Evolutionary conservation across 1,140 invertebrate species (phyloP).

Genomic region (Conus ventricosus): DNA sequence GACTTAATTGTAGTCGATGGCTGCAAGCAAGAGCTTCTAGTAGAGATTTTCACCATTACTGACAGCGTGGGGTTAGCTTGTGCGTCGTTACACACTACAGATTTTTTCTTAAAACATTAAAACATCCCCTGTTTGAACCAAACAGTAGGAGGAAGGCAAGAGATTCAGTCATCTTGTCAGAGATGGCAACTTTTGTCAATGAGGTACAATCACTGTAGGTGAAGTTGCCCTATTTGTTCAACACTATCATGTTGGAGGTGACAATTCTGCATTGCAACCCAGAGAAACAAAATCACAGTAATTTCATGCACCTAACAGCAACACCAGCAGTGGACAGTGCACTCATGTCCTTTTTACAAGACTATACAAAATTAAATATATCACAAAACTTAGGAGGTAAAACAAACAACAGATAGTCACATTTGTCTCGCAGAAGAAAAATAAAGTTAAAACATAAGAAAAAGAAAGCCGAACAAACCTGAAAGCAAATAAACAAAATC

Average conservation of each 20-base stretch:
- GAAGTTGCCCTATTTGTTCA: background rate
- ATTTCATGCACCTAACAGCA: background rate
- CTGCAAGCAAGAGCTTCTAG: no score
- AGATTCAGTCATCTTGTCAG: background rate
- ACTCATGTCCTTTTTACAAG: background rate
- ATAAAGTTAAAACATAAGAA: background rate
- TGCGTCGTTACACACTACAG: no score
- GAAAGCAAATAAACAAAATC: background rate
- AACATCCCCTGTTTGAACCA: no score
- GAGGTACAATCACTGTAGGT: background rate
- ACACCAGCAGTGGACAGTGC: background rate
- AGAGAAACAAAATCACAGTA: background rate
- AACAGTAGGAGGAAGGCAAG: background rate
- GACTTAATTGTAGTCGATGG: no score
- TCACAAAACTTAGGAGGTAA: slow-evolving; percentile 1
- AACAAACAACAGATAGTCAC: background rate
- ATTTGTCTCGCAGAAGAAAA: background rate
- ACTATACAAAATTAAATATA: background rate
- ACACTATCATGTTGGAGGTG: background rate
- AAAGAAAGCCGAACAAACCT: background rate
- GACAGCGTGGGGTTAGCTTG: no score
- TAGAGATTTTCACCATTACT: no score
- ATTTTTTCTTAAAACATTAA: no score
- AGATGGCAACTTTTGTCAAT: background rate
- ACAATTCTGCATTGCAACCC: background rate